A percentile compares a stretch with the other conserved stretches of the same genome.
Conservation (phyloP, 23 tunicate species). For the Halocynthia aurantium region DNA sequence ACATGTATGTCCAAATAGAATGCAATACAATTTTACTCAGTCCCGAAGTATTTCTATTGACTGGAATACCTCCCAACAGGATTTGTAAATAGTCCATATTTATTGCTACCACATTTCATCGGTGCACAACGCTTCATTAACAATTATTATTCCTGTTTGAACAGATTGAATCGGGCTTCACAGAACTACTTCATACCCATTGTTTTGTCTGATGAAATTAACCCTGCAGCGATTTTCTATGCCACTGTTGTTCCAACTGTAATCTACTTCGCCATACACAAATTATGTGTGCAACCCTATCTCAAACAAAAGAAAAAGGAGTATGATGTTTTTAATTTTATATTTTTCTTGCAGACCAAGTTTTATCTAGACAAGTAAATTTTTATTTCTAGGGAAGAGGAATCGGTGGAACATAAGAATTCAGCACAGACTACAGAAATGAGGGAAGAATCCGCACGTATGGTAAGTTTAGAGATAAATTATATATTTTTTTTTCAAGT, state of each 20-base stretch:
- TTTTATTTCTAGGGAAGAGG: constrained; percentile 19
- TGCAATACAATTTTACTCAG: too few species aligned
- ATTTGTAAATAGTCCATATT: neutral
- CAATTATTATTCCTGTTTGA: neutral
- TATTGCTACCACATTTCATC: neutral
- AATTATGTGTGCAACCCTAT: constrained; percentile 55
- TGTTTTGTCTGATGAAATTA: constrained; percentile 74
- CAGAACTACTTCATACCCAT: constrained; percentile 78
- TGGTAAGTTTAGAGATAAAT: constrained; percentile 21
- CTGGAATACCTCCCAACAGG: too few species aligned
- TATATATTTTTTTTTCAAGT: neutral
- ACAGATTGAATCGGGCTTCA: constrained; percentile 73
- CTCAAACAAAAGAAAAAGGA: constrained; percentile 45
- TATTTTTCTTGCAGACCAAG: neutral
- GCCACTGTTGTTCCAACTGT: constrained; percentile 66
- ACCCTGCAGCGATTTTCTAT: constrained; percentile 66
- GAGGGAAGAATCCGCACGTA: constrained; percentile 44
- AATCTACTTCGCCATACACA: constrained; percentile 55
- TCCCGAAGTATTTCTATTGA: too few species aligned
- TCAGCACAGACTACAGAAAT: constrained; percentile 45
- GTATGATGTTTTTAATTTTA: constrained; percentile 22
- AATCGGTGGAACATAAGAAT: constrained; percentile 46
- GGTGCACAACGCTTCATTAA: neutral
- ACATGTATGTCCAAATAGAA: too few species aligned
- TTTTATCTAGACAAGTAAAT: neutral